Conservation (phyloP, 2,113 vertebrate species). For the Phrynosoma platyrhinos region DNA sequence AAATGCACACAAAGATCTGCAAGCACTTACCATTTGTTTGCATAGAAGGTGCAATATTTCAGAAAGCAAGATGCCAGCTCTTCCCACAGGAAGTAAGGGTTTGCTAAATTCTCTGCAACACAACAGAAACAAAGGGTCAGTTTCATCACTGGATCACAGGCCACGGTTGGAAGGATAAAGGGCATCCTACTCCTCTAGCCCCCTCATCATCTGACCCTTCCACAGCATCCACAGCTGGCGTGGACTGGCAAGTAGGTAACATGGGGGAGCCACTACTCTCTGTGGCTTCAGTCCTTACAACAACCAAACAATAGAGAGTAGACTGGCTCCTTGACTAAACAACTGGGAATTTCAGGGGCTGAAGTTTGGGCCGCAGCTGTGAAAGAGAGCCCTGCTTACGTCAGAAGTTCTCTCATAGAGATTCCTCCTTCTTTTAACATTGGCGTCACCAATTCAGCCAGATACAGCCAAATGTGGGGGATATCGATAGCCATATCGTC, state of each 20-base stretch:
- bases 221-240: fast-evolving
- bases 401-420: conserved; percentile 94
- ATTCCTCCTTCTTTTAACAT: conserved; percentile 94
- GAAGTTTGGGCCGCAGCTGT: too few species aligned
- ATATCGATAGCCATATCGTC: conserved; percentile 99
- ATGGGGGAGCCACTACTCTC: too few species aligned
- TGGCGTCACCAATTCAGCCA: conserved; percentile 93
- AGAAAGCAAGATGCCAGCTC: conserved; percentile 93
- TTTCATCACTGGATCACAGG: background rate
- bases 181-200: background rate
- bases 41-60: conserved; percentile 99
- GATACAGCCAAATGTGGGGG: conserved; percentile 98
- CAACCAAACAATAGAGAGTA: too few species aligned
- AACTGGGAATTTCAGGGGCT: too few species aligned
- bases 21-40: conserved; percentile 95
- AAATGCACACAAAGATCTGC: fast-evolving
- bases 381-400: conserved; percentile 74
- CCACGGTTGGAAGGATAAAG: too few species aligned
- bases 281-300: too few species aligned
- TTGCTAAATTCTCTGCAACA: conserved; percentile 96
- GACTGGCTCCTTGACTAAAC: too few species aligned
- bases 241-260: background rate
- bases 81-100: conserved; percentile 96
- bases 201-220: background rate
- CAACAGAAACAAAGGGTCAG: conserved; percentile 25